A percentile compares a stretch with the other conserved stretches of the same genome.
Conservation (phyloP, 2,113 vertebrate species). For the Anolis sagrei region DNA sequence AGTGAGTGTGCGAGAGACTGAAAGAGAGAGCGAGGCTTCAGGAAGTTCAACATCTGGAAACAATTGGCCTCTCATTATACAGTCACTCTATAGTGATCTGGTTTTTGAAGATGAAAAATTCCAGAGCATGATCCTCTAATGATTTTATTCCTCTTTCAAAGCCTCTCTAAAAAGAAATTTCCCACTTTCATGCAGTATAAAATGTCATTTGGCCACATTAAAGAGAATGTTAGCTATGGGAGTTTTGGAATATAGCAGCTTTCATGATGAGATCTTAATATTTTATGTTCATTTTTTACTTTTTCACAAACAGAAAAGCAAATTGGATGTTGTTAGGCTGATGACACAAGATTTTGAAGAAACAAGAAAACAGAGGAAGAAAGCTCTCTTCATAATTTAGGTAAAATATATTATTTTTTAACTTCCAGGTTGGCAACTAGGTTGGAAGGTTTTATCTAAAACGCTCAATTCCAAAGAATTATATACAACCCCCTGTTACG, state of each 20-base stretch:
- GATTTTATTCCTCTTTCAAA: conserved; percentile 47
- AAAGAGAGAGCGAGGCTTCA: conserved; percentile 1
- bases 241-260: not conserved
- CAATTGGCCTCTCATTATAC: conserved; percentile 56
- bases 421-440: conserved; percentile 35
- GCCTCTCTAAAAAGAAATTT: conserved; percentile 22
- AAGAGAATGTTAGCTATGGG: rapidly evolving
- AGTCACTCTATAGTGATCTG: conserved; percentile 57
- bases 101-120: conserved; percentile 28
- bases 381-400: conserved; percentile 40
- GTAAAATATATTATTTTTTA: conserved; percentile 57
- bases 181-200: conserved; percentile 36
- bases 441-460: conserved; percentile 57
- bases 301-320: conserved; percentile 26
- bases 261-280: not conserved
- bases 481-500: not conserved
- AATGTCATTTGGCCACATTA: conserved; percentile 6
- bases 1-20: conserved; percentile 32
- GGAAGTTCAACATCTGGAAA: conserved; percentile 72
- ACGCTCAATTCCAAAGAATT: conserved; percentile 49
- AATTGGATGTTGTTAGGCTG: not conserved
- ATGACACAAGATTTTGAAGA: conserved; percentile 15
- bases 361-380: rapidly evolving
- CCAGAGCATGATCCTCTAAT: conserved; percentile 18
- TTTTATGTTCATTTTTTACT: not conserved